Evolutionary conservation across 2,797 vertebrate species (phyloP), one percentile per base, ranked within the genome.

Genomic region (Hephaestus fuliginosus): DNA sequence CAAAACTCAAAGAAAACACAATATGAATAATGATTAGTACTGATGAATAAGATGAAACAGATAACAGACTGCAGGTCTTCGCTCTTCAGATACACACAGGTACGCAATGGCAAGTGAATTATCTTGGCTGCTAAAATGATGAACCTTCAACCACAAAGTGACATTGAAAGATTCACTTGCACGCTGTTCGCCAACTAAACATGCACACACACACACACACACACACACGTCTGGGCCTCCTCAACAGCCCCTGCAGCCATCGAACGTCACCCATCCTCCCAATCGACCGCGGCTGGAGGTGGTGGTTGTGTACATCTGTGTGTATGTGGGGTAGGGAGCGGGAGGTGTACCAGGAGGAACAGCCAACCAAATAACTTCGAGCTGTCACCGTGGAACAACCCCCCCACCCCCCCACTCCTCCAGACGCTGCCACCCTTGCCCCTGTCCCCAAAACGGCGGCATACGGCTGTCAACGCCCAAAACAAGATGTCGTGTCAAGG

Each of bases 401-500:
- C 61, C 60, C 56, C 57, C 51, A n/a, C 17, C 68, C 55, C 60
- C 43, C 69, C 25, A 25, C 25, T 25, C 25, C 25, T 3, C 30
- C 30, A 33, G 41, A 72, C 56, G 44, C 81, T 72, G 78, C 86
- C 82, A 82, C 87, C 91, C 71, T 78, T 86, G 86, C 90, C 83
- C 89, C 89, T 72, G 86, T 92, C 88, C 89, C 89, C 88, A 91
- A 89, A 93, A 94, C 92, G 67, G 83, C 70, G 88, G 89, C 94
- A 95, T 94, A 94, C 86, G 93, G 93, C 95, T 96, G 95, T 96
- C 95, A 96, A 82, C 89, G 92, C 90, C 92, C 93, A 91, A 94
- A 95, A 96, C 93, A 93, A 95, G 94, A 95, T 95, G 94, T 96
- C 92, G 88, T 96, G 95, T 96, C 96, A 94, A 90, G 75, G 92